These are phyloP conservation scores for Epizoanthus ramosus DNA, from an alignment of 92 coral and sea anemone genomes.

Conservation along the genomic window DNA sequence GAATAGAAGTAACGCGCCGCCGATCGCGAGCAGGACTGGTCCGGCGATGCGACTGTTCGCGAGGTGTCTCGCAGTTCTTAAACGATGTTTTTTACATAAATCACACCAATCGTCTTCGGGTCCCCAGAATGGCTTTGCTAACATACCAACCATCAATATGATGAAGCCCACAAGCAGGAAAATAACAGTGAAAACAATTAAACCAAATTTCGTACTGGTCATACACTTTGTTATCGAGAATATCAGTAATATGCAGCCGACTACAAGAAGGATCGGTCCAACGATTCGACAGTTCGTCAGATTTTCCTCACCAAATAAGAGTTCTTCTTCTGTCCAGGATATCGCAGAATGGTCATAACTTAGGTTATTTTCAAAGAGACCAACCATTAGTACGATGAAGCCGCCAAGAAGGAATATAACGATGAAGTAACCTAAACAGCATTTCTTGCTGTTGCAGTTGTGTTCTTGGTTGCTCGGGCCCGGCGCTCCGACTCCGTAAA, in stretches of 20 bases:
- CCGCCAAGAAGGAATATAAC: constrained; percentile 59
- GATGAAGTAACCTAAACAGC: constrained; percentile 51
- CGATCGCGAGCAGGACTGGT: constrained; percentile 66
- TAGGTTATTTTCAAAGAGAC: constrained; percentile 34
- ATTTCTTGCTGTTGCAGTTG: constrained; percentile 17
- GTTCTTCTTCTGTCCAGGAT: constrained; percentile 57
- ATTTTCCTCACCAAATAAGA: constrained; percentile 43
- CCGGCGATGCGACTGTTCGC: constrained; percentile 69
- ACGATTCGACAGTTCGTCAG: constrained; percentile 61
- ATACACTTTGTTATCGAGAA: neutral
- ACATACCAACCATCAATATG: constrained; percentile 64
- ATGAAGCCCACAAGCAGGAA: constrained; percentile 63
- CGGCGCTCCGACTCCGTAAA: too few relatives aligned
- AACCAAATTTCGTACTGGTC: constrained; percentile 36
- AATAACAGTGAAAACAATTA: constrained; percentile 52
- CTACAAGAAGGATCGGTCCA: constrained; percentile 63
- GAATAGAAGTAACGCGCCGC: constrained; percentile 11
- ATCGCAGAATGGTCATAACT: constrained; percentile 62
- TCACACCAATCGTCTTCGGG: constrained; percentile 69
- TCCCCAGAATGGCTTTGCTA: constrained; percentile 63
- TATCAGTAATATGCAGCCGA: constrained; percentile 37
- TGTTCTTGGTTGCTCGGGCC: too few relatives aligned
- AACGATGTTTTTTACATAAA: constrained; percentile 62
- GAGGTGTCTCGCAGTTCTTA: constrained; percentile 42
- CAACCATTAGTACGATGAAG: constrained; percentile 63